Conservation (phyloP, 1,140 invertebrate genomes). For the Gonatopus flavifemur region DNA sequence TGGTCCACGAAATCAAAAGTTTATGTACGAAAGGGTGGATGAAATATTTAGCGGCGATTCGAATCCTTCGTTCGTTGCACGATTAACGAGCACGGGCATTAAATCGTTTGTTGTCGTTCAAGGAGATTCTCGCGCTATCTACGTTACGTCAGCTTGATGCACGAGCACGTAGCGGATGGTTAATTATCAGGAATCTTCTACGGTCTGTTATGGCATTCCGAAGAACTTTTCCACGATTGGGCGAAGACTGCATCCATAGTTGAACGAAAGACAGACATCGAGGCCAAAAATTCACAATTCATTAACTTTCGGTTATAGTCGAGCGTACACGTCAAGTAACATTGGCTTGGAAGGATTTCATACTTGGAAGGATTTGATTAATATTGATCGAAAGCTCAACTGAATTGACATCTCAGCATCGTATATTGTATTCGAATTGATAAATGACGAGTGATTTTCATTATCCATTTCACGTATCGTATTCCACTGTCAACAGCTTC, state of each 20-base stretch:
- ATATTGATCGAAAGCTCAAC: too few species aligned
- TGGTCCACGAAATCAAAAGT: too few species aligned
- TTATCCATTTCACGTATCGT: too few species aligned
- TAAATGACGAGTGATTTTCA: too few species aligned
- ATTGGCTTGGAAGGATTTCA: too few species aligned
- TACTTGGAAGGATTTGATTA: too few species aligned
- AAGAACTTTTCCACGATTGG: conserved; percentile 18
- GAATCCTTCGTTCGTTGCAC: conserved; percentile 8
- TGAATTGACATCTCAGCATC: too few species aligned
- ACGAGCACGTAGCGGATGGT: conserved; percentile 34
- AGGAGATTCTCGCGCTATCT: conserved; percentile 28
- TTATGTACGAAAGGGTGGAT: conserved; percentile 8
- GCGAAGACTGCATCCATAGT: conserved; percentile 14
- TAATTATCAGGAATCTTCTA: conserved; percentile 35
- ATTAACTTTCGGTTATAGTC: too few species aligned
- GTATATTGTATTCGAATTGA: too few species aligned
- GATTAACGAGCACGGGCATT: conserved; percentile 33
- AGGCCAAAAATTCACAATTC: too few species aligned
- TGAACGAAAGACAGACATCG: conserved; percentile 6
- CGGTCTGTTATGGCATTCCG: conserved; percentile 34
- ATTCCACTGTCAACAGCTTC: too few species aligned
- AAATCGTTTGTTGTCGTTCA: conserved; percentile 29
- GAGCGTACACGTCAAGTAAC: too few species aligned
- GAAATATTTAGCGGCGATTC: conserved; percentile 2
- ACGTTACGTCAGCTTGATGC: conserved; percentile 28